Evolutionary conservation across 2,888 invertebrate species (phyloP).

Genomic region (Cataglyphis altisquamis): DNA sequence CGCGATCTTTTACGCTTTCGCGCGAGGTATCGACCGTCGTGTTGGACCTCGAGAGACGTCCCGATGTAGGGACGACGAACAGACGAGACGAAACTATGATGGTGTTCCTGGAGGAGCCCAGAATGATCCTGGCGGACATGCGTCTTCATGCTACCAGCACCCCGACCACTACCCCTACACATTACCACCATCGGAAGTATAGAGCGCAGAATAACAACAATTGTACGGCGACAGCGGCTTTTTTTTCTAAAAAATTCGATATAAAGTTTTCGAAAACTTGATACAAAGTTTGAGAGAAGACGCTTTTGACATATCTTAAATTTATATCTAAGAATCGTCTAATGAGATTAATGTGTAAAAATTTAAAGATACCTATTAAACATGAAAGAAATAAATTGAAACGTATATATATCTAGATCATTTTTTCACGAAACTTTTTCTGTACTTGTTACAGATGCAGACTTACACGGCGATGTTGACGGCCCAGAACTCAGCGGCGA

Average conservation of each 20-base stretch:
- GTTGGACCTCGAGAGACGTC: slow-evolving; percentile 73
- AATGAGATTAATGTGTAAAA: background rate
- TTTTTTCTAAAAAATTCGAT: slow-evolving; percentile 1
- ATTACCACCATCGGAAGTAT: slow-evolving; percentile 82
- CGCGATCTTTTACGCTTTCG: slow-evolving; percentile 39
- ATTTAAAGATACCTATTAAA: background rate
- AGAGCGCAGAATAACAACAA: slow-evolving; percentile 84
- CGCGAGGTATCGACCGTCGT: slow-evolving; percentile 60
- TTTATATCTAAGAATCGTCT: background rate
- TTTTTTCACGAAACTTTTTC: background rate
- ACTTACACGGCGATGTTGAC: slow-evolving; percentile 89
- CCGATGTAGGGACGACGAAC: slow-evolving; percentile 78
- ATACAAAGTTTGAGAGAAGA: background rate
- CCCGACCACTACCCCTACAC: slow-evolving; percentile 84
- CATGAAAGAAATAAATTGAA: background rate
- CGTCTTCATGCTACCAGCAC: slow-evolving; percentile 84
- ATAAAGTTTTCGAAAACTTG: background rate
- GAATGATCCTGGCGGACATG: slow-evolving; percentile 86
- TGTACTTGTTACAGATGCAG: slow-evolving; percentile 87
- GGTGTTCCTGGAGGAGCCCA: slow-evolving; percentile 85
- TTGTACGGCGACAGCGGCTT: slow-evolving; percentile 76
- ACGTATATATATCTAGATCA: background rate
- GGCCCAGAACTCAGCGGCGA: slow-evolving; percentile 89
- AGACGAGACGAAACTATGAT: slow-evolving; percentile 76
- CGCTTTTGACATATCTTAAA: background rate